phyloP scores from a whole-genome alignment of 2,113 vertebrate genomes.

The Manacus vitellinus region DNA sequence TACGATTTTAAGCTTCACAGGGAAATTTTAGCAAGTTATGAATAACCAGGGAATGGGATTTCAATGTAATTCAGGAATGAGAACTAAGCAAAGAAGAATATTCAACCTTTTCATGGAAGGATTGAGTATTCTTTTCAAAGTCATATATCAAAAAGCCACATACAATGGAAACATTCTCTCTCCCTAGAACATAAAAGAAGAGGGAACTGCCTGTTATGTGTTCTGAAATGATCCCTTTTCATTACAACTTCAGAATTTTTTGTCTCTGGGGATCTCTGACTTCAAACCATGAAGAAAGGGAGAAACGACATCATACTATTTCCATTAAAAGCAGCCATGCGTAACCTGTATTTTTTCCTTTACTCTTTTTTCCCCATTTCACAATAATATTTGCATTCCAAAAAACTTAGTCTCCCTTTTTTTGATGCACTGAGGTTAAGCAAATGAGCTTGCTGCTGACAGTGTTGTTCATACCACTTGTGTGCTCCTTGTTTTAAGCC shows the following conservation, averaged over 20 bases:
- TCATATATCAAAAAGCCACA: constrained; percentile 76
- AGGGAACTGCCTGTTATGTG: constrained; percentile 58
- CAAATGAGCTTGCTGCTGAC: constrained; percentile 45
- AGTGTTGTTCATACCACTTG: constrained; percentile 25
- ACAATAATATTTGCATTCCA: constrained; percentile 70
- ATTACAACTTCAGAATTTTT: constrained; percentile 64
- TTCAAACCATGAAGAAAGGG: constrained; percentile 70
- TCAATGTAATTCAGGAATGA: constrained; percentile 65
- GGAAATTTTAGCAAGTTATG: constrained; percentile 41
- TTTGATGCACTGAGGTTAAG: constrained; percentile 35
- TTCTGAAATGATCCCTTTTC: constrained; percentile 74
- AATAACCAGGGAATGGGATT: constrained; percentile 64
- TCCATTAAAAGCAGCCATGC: constrained; percentile 74
- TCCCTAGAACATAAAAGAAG: constrained; percentile 68
- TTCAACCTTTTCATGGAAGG: constrained; percentile 68
- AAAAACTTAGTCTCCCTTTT: constrained; percentile 37
- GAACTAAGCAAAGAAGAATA: constrained; percentile 63
- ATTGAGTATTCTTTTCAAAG: constrained; percentile 73
- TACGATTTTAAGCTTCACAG: constrained; percentile 27
- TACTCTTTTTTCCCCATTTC: constrained; percentile 10
- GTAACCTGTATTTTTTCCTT: constrained; percentile 61
- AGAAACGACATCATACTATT: constrained; percentile 69
- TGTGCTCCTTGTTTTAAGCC: constrained; percentile 50
- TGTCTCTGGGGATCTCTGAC: constrained; percentile 69
- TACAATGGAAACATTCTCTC: constrained; percentile 74